Base-by-base conservation (phyloP, 1,140 invertebrate genomes). In the Microplitis demolitor region DNA sequence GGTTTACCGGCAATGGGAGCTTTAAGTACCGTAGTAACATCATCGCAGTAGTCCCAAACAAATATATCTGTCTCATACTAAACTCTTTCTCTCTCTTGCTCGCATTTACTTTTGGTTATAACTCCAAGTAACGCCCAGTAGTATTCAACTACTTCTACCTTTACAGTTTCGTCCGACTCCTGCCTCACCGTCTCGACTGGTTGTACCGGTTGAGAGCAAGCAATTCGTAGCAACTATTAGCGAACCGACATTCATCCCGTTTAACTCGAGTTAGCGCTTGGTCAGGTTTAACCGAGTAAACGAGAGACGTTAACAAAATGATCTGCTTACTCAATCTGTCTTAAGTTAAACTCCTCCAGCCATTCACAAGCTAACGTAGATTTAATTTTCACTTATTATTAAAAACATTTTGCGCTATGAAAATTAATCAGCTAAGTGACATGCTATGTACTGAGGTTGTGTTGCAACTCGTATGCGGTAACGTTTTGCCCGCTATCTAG, bases 171-270 rank as follows among this genome's bases (percentile, higher is more conserved):
- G 24, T 24, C 24, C 24, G 24, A 24, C 24, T 37, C 54, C 51
- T 63, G 4, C 53, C 63, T 16, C 60, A 72, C 53, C 58, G 50
- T 72, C 74, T 68, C 74, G 69, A 74, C n/a, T 13, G 31, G 51
- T 50, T 8, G 56, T 34, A 54, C 9, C 34, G 56, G 60, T 54
- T 14, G 61, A 76, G 39, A 37, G 67, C 58, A 74, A 71, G 79
- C 78, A 83, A 85, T 84, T 83, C 79, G 79, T 78, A 85, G 80
- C 79, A 82, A 83, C 81, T 82, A 83, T 85, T 85, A 85, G 80
- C 80, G 72, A 83, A 80, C 77, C 80, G 76, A 79, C 80, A 83
- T 84, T 85, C 78, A 83, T 84, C 81, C 82, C 79, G 77, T 83
- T 86, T 84, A 85, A 81, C 80, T 82, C 76, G 78, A 82, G 76